Evolutionary conservation across 1,140 invertebrate species (phyloP).

Genomic region (Coelopa frigida): DNA sequence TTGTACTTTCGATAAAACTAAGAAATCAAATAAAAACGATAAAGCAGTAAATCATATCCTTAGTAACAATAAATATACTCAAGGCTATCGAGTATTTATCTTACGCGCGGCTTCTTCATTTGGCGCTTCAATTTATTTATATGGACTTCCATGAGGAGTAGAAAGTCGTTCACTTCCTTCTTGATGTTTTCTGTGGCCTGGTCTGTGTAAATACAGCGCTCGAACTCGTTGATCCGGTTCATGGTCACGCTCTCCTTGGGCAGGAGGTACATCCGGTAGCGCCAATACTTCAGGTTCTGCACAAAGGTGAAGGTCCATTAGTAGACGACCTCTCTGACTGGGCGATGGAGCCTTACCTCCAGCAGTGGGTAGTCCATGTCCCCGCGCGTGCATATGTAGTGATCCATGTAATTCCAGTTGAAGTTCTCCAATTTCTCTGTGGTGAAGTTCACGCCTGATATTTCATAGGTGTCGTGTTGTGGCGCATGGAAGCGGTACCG

Average conservation of each 20-base stretch:
- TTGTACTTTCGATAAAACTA: neutral
- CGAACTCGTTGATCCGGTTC: slow-evolving; percentile 61
- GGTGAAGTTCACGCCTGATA: slow-evolving; percentile 90
- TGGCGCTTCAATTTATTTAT: slow-evolving; percentile 83
- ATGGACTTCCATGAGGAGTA: slow-evolving; percentile 80
- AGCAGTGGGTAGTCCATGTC: slow-evolving; percentile 82
- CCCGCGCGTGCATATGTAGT: slow-evolving; percentile 89
- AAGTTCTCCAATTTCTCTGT: slow-evolving; percentile 93
- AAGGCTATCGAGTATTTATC: slow-evolving; percentile 10
- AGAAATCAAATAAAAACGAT: slow-evolving; percentile 19
- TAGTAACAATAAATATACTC: slow-evolving; percentile 4
- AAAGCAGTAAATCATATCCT: slow-evolving; percentile 8
- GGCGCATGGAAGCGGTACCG: slow-evolving; percentile 88
- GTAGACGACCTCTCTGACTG: neutral
- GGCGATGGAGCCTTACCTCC: slow-evolving; percentile 58
- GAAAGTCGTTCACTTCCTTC: slow-evolving; percentile 64
- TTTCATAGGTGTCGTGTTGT: slow-evolving; percentile 85
- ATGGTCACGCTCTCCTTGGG: slow-evolving; percentile 66
- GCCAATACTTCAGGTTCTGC: slow-evolving; percentile 87
- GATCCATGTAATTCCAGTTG: slow-evolving; percentile 97
- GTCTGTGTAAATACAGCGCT: slow-evolving; percentile 67
- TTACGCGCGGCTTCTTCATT: slow-evolving; percentile 44
- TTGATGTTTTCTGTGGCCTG: slow-evolving; percentile 55
- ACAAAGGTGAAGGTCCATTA: slow-evolving; percentile 23
- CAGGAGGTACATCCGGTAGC: slow-evolving; percentile 81